Evolutionary conservation across 1,140 invertebrate genomes (phyloP), one percentile per base, ranked within the genome.

Genomic region (Drosophila orena): DNA sequence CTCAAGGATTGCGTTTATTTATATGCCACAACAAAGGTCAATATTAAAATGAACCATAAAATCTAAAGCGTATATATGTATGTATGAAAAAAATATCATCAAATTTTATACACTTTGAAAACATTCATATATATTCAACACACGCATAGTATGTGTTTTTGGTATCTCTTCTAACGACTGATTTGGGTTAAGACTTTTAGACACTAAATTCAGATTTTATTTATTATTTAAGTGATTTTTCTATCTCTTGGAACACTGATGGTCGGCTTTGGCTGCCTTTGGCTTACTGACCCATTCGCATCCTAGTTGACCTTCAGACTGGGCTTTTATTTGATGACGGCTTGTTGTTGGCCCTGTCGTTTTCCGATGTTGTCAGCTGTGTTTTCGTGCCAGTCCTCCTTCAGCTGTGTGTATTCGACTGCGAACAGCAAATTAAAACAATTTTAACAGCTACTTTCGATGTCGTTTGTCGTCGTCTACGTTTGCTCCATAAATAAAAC

Each of bases 401-500:
- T 52, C 72, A 52, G 49, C 43, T 74, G 73, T 58, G 65, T 79
- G 65, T 79, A 68, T 53, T 68, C 44, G 60, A 70, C 68, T 71
- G 65, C 49, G 65, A 68, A 68, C 49, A 77, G 84, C 70, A 89
- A 89, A 89, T 89, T 89, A 89, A 89, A 84, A 84, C 84, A 89
- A 89, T 89, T 89, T 89, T 89, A 89, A 89, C 84, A 89, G 84
- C 83, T 73, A 89, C 79, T 83, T 74, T 71, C 83, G 58, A 64
- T 79, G 83, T 88, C 78, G 83, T 72, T 75, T 71, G 81, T 65
- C 52, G 70, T 50, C 72, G 76, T 77, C 77, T 84, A 89, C 84
- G 80, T 75, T 89, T 62, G 68, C 61, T 65, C 85, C 80, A 89
- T 90, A 89, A 89, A 89, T 89, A 89, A 89, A 89, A 89, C 84